Evolutionary conservation across 2,113 vertebrate species (phyloP), one percentile per base, ranked within the genome.

Genomic region (Ochotona princeps): DNA sequence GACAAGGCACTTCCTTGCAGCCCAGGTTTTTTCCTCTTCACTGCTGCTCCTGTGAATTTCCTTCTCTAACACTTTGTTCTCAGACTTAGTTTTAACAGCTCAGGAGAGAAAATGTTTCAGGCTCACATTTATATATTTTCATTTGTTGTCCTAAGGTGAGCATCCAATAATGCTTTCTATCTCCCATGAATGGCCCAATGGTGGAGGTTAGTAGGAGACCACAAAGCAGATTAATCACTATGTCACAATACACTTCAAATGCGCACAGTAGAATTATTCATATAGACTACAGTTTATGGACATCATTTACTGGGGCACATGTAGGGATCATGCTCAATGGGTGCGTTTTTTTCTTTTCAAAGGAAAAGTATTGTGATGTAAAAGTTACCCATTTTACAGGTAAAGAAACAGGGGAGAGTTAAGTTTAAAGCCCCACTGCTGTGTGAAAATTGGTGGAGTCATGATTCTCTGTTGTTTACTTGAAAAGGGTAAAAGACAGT

Each of bases 1-100:
- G 60, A 57, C 14, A 26, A 38, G 23, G 25, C 38, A 26, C 44
- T 61, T 7, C 7, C 51, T 44, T 1, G 0, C 51, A 61, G 26
- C 11, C 4, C 4, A 2, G 12, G 4, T 7, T 25, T 38, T 61
- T 18, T 30, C 13, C 32, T 75, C 0, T 44, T 44, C 7, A 7
- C 1, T 4, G 17, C 0, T 8, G 6, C 17, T 80, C 13, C 4
- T 12, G 12, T 11, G 26, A 26, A 4, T 9, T 1, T 0, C 7
- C n/a, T 23, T 57, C 44, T 74, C 86, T 30, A 63, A 35, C 5
- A 23, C 47, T 81, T 72, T 20, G 15, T 17, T 88, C 60, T 49
- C 75, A 74, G 28, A 49, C n/a, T 44, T 70, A 72, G 78, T 44
- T 61, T 35, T 70, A 79, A 21, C 15, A n/a, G 28, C 51, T 11